Conservation (phyloP, 2,113 vertebrate species). For the Callipepla californica region DNA sequence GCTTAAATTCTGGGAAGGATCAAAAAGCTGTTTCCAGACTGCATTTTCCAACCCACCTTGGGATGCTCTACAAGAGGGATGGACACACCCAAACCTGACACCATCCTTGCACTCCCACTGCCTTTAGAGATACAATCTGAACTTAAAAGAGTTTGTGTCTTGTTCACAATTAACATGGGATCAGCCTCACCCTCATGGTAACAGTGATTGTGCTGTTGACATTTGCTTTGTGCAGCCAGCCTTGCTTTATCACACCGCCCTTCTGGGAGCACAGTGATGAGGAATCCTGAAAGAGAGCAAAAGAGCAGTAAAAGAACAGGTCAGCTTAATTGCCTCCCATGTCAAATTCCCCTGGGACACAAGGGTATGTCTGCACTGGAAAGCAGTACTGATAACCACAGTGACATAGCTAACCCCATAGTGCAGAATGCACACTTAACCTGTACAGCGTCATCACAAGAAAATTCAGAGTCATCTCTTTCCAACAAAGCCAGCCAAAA, state of each 20-base stretch:
- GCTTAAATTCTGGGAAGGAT: background rate
- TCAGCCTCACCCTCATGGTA: conserved; percentile 92
- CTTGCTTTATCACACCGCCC: conserved; percentile 95
- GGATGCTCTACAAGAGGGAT: background rate
- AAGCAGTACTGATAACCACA: background rate
- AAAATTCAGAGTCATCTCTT: background rate
- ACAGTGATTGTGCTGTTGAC: conserved; percentile 97
- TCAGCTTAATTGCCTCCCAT: background rate
- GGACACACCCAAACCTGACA: background rate
- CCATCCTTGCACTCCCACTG: accelerated
- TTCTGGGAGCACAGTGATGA: conserved; percentile 94
- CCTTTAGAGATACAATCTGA: background rate
- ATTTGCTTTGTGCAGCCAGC: conserved; percentile 97
- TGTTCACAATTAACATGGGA: accelerated
- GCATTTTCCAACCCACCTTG: background rate
- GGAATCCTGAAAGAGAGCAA: conserved; percentile 83
- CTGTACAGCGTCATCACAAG: accelerated
- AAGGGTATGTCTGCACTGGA: background rate
- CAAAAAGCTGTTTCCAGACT: background rate
- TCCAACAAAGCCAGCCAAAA: background rate
- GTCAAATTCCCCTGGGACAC: background rate
- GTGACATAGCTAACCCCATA: background rate
- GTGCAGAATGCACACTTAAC: background rate
- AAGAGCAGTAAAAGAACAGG: background rate
- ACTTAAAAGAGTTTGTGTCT: background rate